Percentiles rank a stretch among this genome's conserved stretches.
Evolutionary conservation across 2,888 invertebrate genomes (phyloP).

Genomic region (Actias luna): DNA sequence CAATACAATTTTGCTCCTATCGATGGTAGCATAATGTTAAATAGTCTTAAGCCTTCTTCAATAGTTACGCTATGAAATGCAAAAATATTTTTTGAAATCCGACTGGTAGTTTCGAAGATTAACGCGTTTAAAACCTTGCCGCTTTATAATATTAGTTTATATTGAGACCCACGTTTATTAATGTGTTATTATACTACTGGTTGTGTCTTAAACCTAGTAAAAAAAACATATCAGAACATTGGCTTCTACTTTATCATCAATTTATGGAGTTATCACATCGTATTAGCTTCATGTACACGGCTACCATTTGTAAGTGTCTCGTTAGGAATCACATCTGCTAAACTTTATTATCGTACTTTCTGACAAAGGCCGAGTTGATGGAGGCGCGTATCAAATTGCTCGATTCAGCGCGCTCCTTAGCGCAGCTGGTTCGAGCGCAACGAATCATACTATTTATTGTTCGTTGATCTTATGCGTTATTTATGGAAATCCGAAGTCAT

Average conservation of each 20-base stretch:
- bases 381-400: constrained; percentile 79
- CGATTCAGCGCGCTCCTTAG: constrained; percentile 74
- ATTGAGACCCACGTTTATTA: too few relatives aligned
- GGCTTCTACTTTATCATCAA: neutral
- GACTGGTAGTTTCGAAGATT: too few relatives aligned
- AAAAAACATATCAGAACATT: neutral
- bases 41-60: too few relatives aligned
- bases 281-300: constrained; percentile 35
- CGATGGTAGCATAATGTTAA: too few relatives aligned
- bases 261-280: neutral
- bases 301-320: constrained; percentile 76
- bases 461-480: constrained; percentile 71
- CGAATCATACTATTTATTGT: constrained; percentile 79
- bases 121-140: too few relatives aligned
- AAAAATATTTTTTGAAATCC: too few relatives aligned
- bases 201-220: too few relatives aligned
- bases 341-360: constrained; percentile 76
- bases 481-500: constrained; percentile 73
- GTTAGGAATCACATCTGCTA: constrained; percentile 80
- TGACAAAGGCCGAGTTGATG: constrained; percentile 74
- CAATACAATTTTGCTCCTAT: too few relatives aligned
- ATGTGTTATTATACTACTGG: too few relatives aligned
- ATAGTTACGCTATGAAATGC: too few relatives aligned
- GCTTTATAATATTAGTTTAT: too few relatives aligned
- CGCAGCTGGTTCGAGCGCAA: constrained; percentile 75